Evolutionary conservation across 2,797 vertebrate species (phyloP).

Genomic region (Anabas testudineus): DNA sequence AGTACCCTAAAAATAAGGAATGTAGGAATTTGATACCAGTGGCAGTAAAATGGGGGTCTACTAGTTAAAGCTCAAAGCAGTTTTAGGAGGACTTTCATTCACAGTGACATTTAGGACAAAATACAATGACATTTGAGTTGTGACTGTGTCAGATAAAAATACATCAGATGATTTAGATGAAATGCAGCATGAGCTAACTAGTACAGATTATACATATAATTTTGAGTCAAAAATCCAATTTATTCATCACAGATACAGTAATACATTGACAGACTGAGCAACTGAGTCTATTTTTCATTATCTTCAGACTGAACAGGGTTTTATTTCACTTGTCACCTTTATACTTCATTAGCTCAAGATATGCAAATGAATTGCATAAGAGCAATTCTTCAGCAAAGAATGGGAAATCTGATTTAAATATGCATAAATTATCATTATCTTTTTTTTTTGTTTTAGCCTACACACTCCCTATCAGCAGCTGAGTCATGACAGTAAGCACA

Average conservation of each 20-base stretch:
- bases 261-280: conserved; percentile 10
- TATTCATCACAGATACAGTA: conserved; percentile 4
- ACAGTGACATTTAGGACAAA: conserved; percentile 76
- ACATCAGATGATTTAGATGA: conserved; percentile 35
- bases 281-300: conserved; percentile 28
- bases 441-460: not conserved
- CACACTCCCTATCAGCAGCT: conserved; percentile 25
- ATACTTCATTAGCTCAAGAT: conserved; percentile 15
- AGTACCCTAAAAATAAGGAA: conserved; percentile 16
- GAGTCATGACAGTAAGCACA: conserved; percentile 40
- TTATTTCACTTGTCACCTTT: conserved; percentile 18
- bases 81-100: conserved; percentile 62
- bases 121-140: conserved; percentile 73
- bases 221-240: conserved; percentile 14
- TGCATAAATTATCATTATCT: conserved; percentile 21
- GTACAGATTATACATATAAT: not conserved
- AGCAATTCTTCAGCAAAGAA: conserved; percentile 18
- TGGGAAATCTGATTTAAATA: conserved; percentile 47
- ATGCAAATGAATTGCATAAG: conserved; percentile 46
- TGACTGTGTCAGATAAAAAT: conserved; percentile 53
- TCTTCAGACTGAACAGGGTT: conserved; percentile 8
- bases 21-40: conserved; percentile 24
- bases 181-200: conserved; percentile 18
- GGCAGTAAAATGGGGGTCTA: conserved; percentile 44
- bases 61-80: conserved; percentile 26